phyloP scores from a whole-genome alignment of 2,888 invertebrate genomes.

The Sphecodes monilicornis region DNA sequence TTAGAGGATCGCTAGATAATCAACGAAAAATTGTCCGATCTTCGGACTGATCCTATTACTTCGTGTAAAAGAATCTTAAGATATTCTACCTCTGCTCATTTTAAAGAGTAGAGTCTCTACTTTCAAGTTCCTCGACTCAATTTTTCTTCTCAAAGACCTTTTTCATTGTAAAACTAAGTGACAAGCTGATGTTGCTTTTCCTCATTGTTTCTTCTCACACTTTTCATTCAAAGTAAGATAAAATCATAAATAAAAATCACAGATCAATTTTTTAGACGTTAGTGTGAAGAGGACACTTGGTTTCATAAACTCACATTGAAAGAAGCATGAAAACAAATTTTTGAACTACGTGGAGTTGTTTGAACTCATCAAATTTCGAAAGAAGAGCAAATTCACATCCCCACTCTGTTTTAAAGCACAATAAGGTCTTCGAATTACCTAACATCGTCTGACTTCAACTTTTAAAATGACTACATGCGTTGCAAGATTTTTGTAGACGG shows the following conservation, averaged over 20 bases:
- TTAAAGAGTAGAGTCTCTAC: no score
- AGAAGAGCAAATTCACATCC: background rate
- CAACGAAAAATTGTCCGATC: no score
- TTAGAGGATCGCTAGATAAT: no score
- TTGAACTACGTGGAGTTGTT: no score
- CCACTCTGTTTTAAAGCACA: background rate
- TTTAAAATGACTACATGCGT: background rate
- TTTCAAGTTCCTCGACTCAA: background rate
- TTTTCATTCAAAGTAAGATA: background rate
- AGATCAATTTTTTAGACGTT: background rate
- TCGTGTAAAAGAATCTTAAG: no score
- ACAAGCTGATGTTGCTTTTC: background rate
- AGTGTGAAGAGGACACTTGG: background rate
- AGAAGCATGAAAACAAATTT: background rate
- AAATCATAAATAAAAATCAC: background rate
- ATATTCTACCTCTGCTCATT: no score
- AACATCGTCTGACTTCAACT: background rate
- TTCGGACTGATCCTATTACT: no score
- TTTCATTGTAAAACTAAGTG: background rate
- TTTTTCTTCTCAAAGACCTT: background rate
- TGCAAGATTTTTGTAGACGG: background rate
- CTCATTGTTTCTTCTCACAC: background rate
- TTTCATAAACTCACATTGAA: background rate
- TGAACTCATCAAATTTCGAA: no score
- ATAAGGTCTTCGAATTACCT: background rate